Percentiles rank a stretch among this genome's conserved stretches.
phyloP scores from a whole-genome alignment of 2,113 vertebrate species.

The Sigmodon hispidus region DNA sequence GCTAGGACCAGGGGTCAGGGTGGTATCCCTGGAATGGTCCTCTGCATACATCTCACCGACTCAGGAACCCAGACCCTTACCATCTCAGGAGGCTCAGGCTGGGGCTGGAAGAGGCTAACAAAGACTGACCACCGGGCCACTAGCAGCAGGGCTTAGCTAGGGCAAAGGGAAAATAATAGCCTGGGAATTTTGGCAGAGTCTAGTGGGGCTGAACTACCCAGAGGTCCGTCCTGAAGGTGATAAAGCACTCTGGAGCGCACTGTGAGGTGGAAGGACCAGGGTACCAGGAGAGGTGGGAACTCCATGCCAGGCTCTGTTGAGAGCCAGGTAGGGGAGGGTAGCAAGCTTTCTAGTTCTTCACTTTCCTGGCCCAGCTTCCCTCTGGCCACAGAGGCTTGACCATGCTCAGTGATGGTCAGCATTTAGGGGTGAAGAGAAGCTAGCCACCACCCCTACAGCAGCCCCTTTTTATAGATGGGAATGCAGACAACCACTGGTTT shows the following conservation, averaged over 20 bases:
- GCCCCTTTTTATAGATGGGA: background rate
- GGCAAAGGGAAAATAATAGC: background rate
- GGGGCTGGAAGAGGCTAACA: background rate
- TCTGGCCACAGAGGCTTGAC: background rate
- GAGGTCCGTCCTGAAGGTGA: background rate
- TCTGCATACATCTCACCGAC: background rate
- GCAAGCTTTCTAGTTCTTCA: background rate
- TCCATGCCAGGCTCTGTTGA: background rate
- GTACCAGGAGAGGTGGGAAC: background rate
- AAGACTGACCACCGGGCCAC: background rate
- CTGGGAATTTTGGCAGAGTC: background rate
- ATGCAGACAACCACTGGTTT: rapidly evolving
- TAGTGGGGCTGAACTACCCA: background rate
- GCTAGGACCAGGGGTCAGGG: background rate
- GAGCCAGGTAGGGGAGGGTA: background rate
- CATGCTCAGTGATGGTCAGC: background rate
- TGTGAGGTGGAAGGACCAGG: too few relatives aligned
- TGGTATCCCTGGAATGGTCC: rapidly evolving
- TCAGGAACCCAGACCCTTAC: background rate
- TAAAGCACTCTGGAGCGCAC: background rate
- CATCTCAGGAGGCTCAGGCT: background rate
- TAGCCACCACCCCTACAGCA: background rate
- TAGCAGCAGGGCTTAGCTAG: rapidly evolving
- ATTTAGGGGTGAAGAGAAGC: background rate
- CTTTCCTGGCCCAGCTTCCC: background rate